Evolutionary conservation across 2,888 invertebrate species (phyloP).

Genomic region (Zootermopsis nevadensis): DNA sequence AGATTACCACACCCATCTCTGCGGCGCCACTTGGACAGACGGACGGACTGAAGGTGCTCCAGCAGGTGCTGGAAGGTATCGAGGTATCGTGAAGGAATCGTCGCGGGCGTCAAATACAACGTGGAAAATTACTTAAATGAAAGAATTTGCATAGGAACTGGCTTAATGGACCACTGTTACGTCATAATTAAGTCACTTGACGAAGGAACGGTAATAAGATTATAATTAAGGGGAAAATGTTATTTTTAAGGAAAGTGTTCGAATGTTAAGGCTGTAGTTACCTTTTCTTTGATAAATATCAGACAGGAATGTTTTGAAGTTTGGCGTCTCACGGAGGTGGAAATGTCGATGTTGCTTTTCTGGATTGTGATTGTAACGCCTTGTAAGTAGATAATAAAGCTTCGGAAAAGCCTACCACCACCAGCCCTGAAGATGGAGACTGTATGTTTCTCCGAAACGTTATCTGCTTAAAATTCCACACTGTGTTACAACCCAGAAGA

Average conservation of each 20-base stretch:
- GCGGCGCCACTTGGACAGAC: slow-evolving; percentile 34
- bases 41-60: not conserved
- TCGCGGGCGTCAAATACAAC: no score
- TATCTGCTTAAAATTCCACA: no score
- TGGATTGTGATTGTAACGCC: no score
- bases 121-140: not conserved
- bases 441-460: no score
- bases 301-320: no score
- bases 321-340: no score
- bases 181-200: not conserved
- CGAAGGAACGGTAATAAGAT: not conserved
- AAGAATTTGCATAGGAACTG: not conserved
- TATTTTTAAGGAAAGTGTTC: not conserved
- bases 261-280: not conserved
- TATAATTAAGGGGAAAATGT: not conserved
- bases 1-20: slow-evolving; percentile 32
- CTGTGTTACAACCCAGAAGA: no score
- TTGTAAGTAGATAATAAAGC: no score
- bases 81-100: not conserved
- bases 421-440: no score
- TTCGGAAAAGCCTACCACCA: no score
- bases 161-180: not conserved
- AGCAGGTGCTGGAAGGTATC: not conserved
- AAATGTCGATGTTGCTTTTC: no score
- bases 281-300: no score